Base-by-base conservation (phyloP, 2,888 invertebrate genomes). In the Strigamia crassipes region DNA sequence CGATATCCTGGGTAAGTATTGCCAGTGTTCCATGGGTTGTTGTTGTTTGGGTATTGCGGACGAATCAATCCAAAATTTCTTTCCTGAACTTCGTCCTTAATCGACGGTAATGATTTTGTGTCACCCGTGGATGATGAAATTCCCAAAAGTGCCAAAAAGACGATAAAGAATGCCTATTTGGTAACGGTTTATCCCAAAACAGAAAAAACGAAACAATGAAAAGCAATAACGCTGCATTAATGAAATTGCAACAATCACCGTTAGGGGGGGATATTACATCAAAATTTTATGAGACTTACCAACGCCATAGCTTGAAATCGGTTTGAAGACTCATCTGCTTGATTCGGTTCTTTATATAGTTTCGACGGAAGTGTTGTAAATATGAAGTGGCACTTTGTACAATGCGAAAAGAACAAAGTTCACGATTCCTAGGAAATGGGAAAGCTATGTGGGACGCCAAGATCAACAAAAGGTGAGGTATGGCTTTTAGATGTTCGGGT, bases 391-490 rank as follows among this genome's bases (percentile, higher is more conserved):
- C 66, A 66, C 66, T 66, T 66, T 66, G n/a, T 5, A 6, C 31
- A 66, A 66, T 66, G 66, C 13, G 23, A 23, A 27, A 9, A 5
- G 66, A 2, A 66, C 66, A 66, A 66, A 66, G 66, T 66, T 66
- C 66, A 66, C n/a, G 66, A 66, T 31, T 66, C 31, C 66, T 66
- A 66, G 66, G 66, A 66, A 66, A 66, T 31, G 23, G 66, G 23
- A 66, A 13, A 13, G 23, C 27, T 27, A 66, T 27, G 27, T 66
- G 66, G 66, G 66, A 66, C 66, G 66, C 66, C 66, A 66, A 66
- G 66, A 66, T 66, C 66, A 66, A 66, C 66, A n/a, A n/a, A 66
- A 66, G 66, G 66, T 66, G 66, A 66, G 27, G 51, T 51, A 51
- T 51, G 27, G 66, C n/a, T 66, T 13, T 66, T 27, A 66, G 18